Base-by-base conservation (phyloP, 2,888 invertebrate species). In the Ophraella communa region DNA sequence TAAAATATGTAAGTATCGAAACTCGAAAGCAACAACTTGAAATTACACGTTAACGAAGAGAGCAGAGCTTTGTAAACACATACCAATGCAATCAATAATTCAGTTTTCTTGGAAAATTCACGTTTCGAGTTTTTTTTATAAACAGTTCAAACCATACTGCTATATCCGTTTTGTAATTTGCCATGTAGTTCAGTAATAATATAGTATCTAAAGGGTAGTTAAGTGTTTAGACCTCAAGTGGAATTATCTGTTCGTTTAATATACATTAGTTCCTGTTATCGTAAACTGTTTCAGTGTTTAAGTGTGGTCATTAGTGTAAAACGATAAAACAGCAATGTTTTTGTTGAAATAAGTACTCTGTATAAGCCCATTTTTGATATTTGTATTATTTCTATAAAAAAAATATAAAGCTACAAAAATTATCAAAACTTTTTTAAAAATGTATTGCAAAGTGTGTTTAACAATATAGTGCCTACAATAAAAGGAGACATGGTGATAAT, bases 31-130 rank as follows among this genome's bases (percentile, higher is more conserved):
- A 68, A 68, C 65, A 62, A 64, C 55, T 63, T 53, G 24, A 62
- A 68, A 68, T 68, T 68, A 65, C 58, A 65, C 55, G 65, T 61
- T 65, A 35, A 24, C 59, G 42, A 17, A 57, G 61, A 62, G 64
- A 58, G 55, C 64, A 64, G 58, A 57, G 65, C 64, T 65, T 61
- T 61, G 62, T 68, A 68, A 68, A 68, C 68, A 68, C 68, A 65
- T 65, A 68, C 62, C 62, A 45, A 52, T 56, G 39, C 49, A 23
- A 21, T 69, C 59, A 64, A 69, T 69, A 66, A 69, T 69, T 69
- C 68, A 69, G 51, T 49, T 53, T 69, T 65, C 68, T 66, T 44
- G 60, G 66, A 66, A 68, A 49, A 49, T 49, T 49, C 23, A 61
- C 54, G 65, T 59, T 62, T 54, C 44, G 33, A 39, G 51, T n/a